Conservation (phyloP, 2,113 vertebrate genomes). For the Antechinus flavipes region DNA sequence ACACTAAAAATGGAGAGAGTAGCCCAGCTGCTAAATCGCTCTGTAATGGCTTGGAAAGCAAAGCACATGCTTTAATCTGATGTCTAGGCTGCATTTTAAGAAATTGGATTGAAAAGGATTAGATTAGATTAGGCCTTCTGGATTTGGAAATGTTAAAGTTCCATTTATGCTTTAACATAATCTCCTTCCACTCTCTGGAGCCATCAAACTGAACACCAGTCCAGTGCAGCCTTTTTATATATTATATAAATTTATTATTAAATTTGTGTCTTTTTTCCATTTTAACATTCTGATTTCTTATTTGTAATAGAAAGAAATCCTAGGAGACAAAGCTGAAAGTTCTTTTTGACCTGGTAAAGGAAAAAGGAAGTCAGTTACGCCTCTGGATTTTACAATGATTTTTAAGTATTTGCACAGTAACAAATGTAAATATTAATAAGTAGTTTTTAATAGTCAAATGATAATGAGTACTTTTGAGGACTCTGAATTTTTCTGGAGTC, state of each 20-base stretch:
- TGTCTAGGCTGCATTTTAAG: conserved; percentile 96
- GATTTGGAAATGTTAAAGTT: conserved; percentile 97
- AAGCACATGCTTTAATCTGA: conserved; percentile 93
- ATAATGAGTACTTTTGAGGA: conserved; percentile 84
- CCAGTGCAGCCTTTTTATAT: conserved; percentile 84
- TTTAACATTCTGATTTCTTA: conserved; percentile 83
- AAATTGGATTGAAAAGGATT: conserved; percentile 99
- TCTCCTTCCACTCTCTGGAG: conserved; percentile 92
- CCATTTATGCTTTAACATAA: conserved; percentile 95
- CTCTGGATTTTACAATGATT: conserved; percentile 83
- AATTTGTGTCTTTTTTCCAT: conserved; percentile 84
- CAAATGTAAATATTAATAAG: conserved; percentile 81
- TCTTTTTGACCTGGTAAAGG: conserved; percentile 78
- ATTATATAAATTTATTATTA: conserved; percentile 82
- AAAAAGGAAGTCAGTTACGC: conserved; percentile 75
- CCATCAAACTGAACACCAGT: conserved; percentile 89
- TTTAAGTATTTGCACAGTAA: conserved; percentile 82
- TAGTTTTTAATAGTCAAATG: conserved; percentile 83
- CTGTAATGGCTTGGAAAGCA: conserved; percentile 91
- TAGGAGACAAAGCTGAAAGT: conserved; percentile 82
- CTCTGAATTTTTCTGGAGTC: conserved; percentile 75
- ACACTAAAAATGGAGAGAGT: conserved; percentile 66
- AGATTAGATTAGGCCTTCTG: conserved; percentile 98
- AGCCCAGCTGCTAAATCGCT: conserved; percentile 91
- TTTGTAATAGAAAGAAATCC: conserved; percentile 86